Evolutionary conservation across 1,140 invertebrate species (phyloP).

Genomic region (Nixonia krombeini): DNA sequence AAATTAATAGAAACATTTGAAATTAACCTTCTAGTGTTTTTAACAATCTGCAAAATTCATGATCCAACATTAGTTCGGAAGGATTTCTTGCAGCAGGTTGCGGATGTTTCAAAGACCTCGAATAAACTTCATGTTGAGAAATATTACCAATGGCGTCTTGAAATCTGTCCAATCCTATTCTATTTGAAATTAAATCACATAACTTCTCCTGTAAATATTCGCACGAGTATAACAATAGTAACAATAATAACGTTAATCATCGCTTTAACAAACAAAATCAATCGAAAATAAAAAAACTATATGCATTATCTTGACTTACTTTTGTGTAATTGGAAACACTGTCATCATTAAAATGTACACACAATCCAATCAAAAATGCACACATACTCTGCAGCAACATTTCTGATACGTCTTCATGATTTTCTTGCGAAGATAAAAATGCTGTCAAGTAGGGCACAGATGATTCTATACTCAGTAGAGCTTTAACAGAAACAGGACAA

Average conservation of each 20-base stretch:
- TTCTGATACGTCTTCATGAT: conserved; percentile 80
- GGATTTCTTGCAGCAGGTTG: conserved; percentile 85
- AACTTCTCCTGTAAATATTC: conserved; percentile 82
- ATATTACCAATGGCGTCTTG: conserved; percentile 89
- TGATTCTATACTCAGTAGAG: conserved; percentile 87
- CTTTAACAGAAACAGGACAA: conserved; percentile 86
- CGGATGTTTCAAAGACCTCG: conserved; percentile 92
- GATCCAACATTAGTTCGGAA: conserved; percentile 90
- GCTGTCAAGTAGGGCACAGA: conserved; percentile 89
- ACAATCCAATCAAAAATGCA: conserved; percentile 94
- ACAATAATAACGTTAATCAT: conserved; percentile 8
- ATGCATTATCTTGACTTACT: conserved; percentile 53
- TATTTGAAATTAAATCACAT: conserved; percentile 87
- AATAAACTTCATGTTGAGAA: conserved; percentile 91
- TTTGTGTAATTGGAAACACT: conserved; percentile 84
- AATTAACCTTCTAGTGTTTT: conserved; percentile 80
- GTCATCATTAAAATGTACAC: conserved; percentile 94
- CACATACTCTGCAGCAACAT: conserved; percentile 81
- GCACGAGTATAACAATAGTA: conserved; percentile 18
- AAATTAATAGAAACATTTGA: not conserved
- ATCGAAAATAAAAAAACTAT: conserved; percentile 10
- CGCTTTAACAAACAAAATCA: not conserved
- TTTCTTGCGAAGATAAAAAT: conserved; percentile 78
- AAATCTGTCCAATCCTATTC: conserved; percentile 93
- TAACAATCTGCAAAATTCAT: conserved; percentile 94